These are phyloP conservation scores for Agriotes lineatus DNA, from an alignment of 2,888 invertebrate genomes.

Conservation along the genomic window DNA sequence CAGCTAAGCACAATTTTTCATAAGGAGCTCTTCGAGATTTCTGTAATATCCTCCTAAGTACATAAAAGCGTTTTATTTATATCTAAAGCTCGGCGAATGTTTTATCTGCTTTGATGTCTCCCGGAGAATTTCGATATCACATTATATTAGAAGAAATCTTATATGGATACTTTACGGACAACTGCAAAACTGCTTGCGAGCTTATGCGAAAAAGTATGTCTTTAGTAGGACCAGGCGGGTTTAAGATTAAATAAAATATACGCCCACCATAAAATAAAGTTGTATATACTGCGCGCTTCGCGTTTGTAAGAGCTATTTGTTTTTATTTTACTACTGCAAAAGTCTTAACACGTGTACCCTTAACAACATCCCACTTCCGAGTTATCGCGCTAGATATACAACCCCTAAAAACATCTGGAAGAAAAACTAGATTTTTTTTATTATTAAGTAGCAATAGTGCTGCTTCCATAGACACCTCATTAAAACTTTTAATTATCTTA, in stretches of 20 bases:
- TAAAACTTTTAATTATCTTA: no score
- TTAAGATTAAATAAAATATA: not conserved
- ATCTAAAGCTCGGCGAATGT: not conserved
- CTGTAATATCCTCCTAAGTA: conserved; percentile 8
- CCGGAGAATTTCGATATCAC: no score
- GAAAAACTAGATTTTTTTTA: no score
- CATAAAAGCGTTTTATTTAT: conserved; percentile 10
- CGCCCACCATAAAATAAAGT: not conserved
- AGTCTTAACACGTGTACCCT: not conserved
- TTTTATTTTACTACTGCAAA: not conserved
- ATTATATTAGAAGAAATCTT: not conserved
- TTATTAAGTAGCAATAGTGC: no score
- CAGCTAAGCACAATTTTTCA: conserved; percentile 18
- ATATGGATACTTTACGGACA: not conserved
- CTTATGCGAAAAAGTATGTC: not conserved
- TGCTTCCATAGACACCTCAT: no score
- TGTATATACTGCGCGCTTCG: not conserved
- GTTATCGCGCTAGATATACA: no score
- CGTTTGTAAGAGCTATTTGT: not conserved
- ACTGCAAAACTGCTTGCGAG: not conserved
- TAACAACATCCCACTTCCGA: no score
- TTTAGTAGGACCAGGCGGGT: not conserved
- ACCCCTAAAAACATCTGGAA: no score
- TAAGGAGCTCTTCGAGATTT: conserved; percentile 7
- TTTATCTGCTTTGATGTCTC: not conserved